Evolutionary conservation across 1,140 invertebrate genomes (phyloP), one percentile per base, ranked within the genome.

Genomic region (Acromyrmex echinatior): DNA sequence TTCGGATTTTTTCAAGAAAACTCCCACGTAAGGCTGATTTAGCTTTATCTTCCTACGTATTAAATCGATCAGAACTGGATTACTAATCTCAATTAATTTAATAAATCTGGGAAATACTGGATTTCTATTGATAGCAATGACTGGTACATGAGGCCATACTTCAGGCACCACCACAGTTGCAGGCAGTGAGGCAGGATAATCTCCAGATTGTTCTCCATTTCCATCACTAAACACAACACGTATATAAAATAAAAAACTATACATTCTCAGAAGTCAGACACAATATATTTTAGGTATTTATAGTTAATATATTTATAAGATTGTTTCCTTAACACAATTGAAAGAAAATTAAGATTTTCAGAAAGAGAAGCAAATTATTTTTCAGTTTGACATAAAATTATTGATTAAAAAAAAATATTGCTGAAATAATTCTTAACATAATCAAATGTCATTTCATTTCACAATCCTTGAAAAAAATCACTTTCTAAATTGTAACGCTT

Each of bases 51-150:
- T 99, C 89, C 98, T 97, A 95, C 98, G 96, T 82, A 99, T 97
- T 45, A 99, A 94, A 93, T 99, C 97, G 92, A 99, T 98, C 63
- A 99, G 95, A 68, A 97, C 96, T 86, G 98, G 97, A 96, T 99
- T 98, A 28, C 97, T 97, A 18, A 99, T 96, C 96, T 99, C 99
- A 87, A 99, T 97, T 87, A 99, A 97, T 96, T 99, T 99, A 86
- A 99, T 99, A 96, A 99, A 99, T 92, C 98, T 97, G 60, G 99
- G 99, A 96, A 99, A 99, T 1, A 99, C 98, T 53, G 99, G 99
- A 96, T 99, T 99, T 91, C 98, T 97, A 92, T 96, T 98, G 80
- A 99, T 98, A 3, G 99, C 98, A 92, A 99, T 98, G 16, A 99
- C 97, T 62, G 99, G 99, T 10, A 99, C 97, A 94, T 98, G 97